Percentiles rank a stretch among this genome's conserved stretches.
These are phyloP conservation scores for Tolypeutes matacus DNA, from an alignment of 2,797 vertebrate genomes.

Conservation along the genomic window DNA sequence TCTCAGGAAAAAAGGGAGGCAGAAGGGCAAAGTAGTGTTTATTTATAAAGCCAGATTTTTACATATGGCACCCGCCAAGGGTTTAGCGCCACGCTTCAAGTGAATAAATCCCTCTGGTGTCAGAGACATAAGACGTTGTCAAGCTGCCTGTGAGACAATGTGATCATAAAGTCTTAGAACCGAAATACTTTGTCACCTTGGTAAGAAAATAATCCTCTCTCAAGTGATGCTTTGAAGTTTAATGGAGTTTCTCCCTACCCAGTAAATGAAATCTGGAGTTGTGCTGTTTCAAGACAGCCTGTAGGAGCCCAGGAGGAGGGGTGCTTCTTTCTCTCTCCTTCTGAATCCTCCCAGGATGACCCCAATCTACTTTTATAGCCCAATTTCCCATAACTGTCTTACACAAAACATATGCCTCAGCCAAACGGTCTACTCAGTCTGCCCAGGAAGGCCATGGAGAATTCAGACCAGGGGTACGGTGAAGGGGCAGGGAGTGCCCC, in stretches of 20 bases:
- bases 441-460: neutral
- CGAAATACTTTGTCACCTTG: conserved; percentile 83
- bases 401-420: neutral
- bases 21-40: conserved; percentile 73
- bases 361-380: conserved; percentile 71
- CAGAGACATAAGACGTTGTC: conserved; percentile 83
- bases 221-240: conserved; percentile 85
- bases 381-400: conserved; percentile 36
- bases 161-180: conserved; percentile 84
- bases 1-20: conserved; percentile 65
- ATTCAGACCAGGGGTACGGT: neutral
- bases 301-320: neutral
- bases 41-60: conserved; percentile 82
- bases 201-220: conserved; percentile 85
- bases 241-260: conserved; percentile 79
- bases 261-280: conserved; percentile 71
- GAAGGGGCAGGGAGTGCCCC: fast-evolving
- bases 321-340: neutral
- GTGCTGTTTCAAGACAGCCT: neutral
- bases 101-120: conserved; percentile 83
- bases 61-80: conserved; percentile 76
- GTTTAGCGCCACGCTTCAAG: conserved; percentile 71
- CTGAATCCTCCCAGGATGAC: neutral
- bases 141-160: conserved; percentile 85
- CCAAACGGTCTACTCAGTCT: neutral